These are phyloP conservation scores for Rhagonycha lutea DNA, from an alignment of 2,888 invertebrate species.

Conservation along the genomic window DNA sequence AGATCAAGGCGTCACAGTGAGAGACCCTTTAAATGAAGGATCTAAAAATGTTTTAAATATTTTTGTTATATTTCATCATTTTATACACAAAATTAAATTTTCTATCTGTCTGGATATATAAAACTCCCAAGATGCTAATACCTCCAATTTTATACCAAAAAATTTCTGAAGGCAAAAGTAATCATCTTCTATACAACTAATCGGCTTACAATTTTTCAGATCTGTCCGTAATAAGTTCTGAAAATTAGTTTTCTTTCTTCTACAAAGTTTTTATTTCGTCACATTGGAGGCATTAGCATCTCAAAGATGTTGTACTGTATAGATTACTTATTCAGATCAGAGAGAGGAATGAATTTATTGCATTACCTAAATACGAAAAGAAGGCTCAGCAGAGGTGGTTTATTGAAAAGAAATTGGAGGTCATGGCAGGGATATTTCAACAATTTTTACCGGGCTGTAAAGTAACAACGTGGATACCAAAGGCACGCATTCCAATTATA, in stretches of 20 bases:
- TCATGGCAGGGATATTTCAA: slow-evolving; percentile 72
- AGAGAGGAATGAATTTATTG: neutral
- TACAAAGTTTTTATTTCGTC: neutral
- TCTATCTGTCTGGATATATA: neutral
- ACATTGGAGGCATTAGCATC: too few species aligned
- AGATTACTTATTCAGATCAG: neutral
- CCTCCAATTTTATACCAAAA: neutral
- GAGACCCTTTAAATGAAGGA: too few species aligned
- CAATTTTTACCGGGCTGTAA: slow-evolving; percentile 74
- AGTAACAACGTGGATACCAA: slow-evolving; percentile 73
- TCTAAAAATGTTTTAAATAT: too few species aligned
- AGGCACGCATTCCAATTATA: slow-evolving; percentile 88
- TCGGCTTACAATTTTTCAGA: neutral
- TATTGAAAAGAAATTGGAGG: slow-evolving; percentile 68
- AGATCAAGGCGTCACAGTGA: too few species aligned
- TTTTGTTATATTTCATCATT: too few species aligned
- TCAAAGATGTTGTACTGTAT: too few species aligned
- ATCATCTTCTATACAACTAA: neutral
- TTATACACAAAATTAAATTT: too few species aligned
- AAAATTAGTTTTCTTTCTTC: neutral
- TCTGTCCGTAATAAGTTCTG: neutral
- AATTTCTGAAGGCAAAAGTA: neutral
- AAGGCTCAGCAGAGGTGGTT: neutral
- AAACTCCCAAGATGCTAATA: neutral
- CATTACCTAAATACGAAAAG: neutral